Evolutionary conservation across 2,113 vertebrate genomes (phyloP).

Genomic region (Orycteropus afer): DNA sequence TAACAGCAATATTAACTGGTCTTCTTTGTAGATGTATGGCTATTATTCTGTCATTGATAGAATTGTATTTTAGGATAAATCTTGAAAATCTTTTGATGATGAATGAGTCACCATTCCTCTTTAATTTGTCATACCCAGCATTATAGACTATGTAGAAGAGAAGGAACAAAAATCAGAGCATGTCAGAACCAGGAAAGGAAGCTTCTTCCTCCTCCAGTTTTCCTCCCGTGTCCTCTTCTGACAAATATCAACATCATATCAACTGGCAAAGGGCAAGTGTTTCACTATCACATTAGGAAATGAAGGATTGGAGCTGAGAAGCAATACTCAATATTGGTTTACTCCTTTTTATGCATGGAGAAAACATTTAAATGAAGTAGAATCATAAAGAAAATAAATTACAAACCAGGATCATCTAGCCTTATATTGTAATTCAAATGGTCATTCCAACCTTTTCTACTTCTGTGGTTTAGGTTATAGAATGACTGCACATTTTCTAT

Average conservation of each 20-base stretch:
- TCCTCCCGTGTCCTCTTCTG: background rate
- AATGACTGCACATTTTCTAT: background rate
- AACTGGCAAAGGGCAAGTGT: background rate
- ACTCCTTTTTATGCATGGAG: background rate
- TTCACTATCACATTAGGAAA: background rate
- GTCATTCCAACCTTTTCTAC: background rate
- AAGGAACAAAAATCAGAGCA: background rate
- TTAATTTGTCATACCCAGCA: too few relatives aligned
- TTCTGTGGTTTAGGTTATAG: background rate
- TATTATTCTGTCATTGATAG: too few relatives aligned
- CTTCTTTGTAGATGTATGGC: too few relatives aligned
- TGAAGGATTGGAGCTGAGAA: background rate
- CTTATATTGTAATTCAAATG: background rate
- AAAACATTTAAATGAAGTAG: background rate
- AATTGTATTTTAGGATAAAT: too few relatives aligned
- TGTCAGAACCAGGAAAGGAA: background rate
- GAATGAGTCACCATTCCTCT: too few relatives aligned
- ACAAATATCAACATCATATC: background rate
- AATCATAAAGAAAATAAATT: background rate
- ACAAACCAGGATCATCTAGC: background rate
- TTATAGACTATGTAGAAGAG: background rate
- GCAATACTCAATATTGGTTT: background rate
- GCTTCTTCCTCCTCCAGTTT: fast-evolving
- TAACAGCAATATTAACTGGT: too few relatives aligned
- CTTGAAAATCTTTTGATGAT: too few relatives aligned